Base-by-base conservation (phyloP, 1,140 invertebrate species). In the Brachionus manjavacas region DNA sequence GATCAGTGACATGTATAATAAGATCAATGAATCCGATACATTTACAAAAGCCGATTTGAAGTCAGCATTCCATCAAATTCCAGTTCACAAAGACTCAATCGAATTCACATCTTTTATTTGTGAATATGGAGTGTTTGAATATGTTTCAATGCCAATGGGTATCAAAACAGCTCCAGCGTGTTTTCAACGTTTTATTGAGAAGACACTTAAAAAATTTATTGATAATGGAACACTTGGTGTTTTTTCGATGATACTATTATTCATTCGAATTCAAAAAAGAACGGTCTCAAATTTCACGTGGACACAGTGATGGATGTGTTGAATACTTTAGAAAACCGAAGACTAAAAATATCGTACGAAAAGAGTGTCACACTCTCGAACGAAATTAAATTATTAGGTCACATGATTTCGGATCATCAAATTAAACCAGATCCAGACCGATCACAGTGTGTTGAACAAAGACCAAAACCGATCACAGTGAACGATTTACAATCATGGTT, bases 401-500 rank as follows among this genome's bases (percentile, higher is more conserved):
- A 68, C 31, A 23, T 68, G 4, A 68, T 68, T 25, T 31, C 64
- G 6, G 31, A 31, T n/a, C 25, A 35, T 68, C 31, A 28, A 68
- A 68, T 68, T 14, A 68, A 68, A 68, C 64, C 64, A 31, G 31
- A 68, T 25, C 64, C 64, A 35, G 20, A 68, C 25, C 25, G 64
- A 8, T 8, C 23, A 68, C 25, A 68, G 31, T 68, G 64, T 68
- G 25, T 68, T n/a, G 64, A 68, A n/a, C 14, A n/a, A n/a, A 68
- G 23, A 68, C 64, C 64, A 68, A 68, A 68, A 68, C 25, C 64
- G n/a, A 25, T 68, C 25, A 68, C 64, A 68, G 64, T 68, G 64
- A 78, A 78, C 41, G 74, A 78, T 11, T 39, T 78, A 4, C 74
- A 78, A 81, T 41, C 72, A 11, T 89, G 89, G 72, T 49, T 89